Percentiles rank a stretch among this genome's conserved stretches.
phyloP scores from a whole-genome alignment of 2,797 vertebrate species.

The Cuculus canorus region DNA sequence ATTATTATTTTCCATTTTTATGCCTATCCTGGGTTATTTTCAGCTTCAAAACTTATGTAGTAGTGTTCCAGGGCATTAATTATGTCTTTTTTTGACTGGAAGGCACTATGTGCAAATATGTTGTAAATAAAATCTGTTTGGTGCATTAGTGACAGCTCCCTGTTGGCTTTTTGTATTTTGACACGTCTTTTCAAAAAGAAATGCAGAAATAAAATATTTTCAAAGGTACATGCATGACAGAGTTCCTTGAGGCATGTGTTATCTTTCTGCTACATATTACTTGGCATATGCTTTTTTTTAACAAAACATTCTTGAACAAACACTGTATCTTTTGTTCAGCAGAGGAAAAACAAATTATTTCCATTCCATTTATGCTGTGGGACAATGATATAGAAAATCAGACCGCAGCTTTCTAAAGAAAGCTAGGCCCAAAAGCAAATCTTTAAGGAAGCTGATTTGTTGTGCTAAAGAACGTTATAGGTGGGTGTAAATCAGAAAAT shows the following conservation, averaged over 20 bases:
- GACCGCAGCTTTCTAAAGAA: background rate
- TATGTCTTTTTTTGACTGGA: background rate
- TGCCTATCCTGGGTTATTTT: background rate
- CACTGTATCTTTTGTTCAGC: conserved; percentile 13
- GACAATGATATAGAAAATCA: background rate
- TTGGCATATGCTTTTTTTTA: background rate
- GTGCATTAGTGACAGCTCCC: conserved; percentile 2
- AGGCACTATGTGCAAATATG: background rate
- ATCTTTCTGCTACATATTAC: conserved; percentile 46
- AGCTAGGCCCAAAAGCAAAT: background rate
- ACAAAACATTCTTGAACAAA: conserved; percentile 10
- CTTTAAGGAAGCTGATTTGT: background rate
- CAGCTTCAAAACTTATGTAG: background rate
- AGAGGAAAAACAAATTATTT: conserved; percentile 32
- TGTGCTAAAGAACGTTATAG: background rate
- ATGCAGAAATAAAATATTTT: conserved; percentile 50
- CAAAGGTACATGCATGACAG: background rate
- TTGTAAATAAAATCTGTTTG: conserved; percentile 12
- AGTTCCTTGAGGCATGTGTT: conserved; percentile 40
- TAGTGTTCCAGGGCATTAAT: background rate
- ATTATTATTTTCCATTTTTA: background rate
- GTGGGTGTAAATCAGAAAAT: conserved; percentile 6
- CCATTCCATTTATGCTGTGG: background rate
- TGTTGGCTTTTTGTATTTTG: background rate
- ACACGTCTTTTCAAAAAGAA: conserved; percentile 9